phyloP scores from a whole-genome alignment of 2,888 invertebrate genomes.

The Stenichneumon culpator region DNA sequence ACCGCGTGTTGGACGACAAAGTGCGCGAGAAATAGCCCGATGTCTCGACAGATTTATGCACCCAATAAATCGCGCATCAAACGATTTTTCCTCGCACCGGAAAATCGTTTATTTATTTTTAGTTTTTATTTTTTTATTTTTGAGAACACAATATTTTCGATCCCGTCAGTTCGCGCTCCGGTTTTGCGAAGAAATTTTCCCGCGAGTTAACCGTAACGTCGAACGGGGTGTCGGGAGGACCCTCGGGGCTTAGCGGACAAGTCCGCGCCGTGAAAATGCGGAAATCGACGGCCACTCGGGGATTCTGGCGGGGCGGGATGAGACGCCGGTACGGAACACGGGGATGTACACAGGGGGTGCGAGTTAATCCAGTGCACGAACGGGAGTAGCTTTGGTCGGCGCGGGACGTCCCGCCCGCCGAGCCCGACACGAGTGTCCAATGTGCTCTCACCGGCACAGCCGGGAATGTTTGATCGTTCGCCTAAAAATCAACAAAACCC shows the following conservation, averaged over 20 bases:
- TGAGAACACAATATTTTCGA: background rate
- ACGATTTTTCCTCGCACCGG: background rate
- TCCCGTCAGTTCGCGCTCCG: background rate
- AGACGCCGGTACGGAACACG: background rate
- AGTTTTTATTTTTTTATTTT: conserved; percentile 5
- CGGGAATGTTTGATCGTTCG: background rate
- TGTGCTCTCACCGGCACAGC: no score
- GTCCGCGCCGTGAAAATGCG: background rate
- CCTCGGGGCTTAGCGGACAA: background rate
- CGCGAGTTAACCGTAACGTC: background rate
- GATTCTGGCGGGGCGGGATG: conserved; percentile 1
- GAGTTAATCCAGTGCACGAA: conserved; percentile 42
- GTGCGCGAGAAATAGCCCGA: no score
- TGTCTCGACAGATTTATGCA: background rate
- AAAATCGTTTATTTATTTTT: background rate
- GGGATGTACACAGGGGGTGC: conserved; percentile 36
- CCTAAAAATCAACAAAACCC: background rate
- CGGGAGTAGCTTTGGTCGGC: conserved; percentile 3
- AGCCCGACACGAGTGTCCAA: background rate
- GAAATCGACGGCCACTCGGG: conserved; percentile 15
- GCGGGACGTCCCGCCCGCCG: conserved; percentile 36
- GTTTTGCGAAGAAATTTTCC: background rate
- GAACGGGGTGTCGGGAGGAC: background rate
- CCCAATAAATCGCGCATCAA: no score
- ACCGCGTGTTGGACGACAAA: no score